Evolutionary conservation across 2,113 vertebrate species (phyloP).

Genomic region (Spea multiplicata): DNA sequence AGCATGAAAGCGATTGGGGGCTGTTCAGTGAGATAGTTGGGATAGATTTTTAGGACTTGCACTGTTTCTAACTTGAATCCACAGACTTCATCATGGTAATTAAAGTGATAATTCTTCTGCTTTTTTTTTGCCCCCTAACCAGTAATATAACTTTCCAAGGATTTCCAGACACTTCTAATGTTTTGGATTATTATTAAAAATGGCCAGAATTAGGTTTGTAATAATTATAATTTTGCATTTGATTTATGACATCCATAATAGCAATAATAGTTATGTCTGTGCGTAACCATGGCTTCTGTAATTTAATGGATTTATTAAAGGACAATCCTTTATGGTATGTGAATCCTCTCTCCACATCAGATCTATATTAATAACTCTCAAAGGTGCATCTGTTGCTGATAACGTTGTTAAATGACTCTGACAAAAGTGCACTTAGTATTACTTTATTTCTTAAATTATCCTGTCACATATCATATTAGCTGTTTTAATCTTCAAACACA

Average conservation of each 20-base stretch:
- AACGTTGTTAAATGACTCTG: conserved; percentile 37
- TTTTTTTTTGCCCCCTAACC: too few species aligned
- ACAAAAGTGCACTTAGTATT: conserved; percentile 37
- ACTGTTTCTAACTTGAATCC: neutral
- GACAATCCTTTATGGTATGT: conserved; percentile 21
- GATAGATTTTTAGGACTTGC: neutral
- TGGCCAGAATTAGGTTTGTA: neutral
- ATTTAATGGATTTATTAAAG: conserved; percentile 16
- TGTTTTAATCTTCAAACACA: conserved; percentile 27
- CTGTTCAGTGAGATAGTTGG: too few species aligned
- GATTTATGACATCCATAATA: conserved; percentile 21
- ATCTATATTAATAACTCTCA: conserved; percentile 35
- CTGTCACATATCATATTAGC: conserved; percentile 43
- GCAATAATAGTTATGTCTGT: neutral
- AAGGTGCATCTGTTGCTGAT: conserved; percentile 30
- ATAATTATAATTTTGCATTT: conserved; percentile 8
- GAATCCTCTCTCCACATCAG: conserved; percentile 12
- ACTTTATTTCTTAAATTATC: conserved; percentile 44
- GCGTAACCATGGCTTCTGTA: neutral
- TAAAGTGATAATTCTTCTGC: neutral
- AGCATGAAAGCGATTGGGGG: too few species aligned
- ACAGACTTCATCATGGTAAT: neutral
- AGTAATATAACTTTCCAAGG: neutral
- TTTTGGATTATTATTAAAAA: neutral
- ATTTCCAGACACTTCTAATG: neutral